Percentiles rank a stretch among this genome's conserved stretches.
Evolutionary conservation across 1,140 invertebrate genomes (phyloP).

Genomic region (Colletes gigas): DNA sequence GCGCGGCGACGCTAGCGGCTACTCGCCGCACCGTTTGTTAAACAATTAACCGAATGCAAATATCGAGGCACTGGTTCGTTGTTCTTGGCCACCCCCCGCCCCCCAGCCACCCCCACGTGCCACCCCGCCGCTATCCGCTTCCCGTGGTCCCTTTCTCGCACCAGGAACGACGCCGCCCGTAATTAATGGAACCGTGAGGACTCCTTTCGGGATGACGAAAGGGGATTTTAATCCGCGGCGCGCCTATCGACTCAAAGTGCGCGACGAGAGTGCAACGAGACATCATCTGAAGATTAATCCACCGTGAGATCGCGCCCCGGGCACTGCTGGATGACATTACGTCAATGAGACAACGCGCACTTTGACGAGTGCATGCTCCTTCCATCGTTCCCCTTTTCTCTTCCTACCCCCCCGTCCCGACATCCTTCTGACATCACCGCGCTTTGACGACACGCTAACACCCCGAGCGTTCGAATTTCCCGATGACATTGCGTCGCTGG

Average conservation of each 20-base stretch:
- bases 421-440: not conserved
- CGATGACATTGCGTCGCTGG: too few relatives aligned
- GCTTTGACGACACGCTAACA: not conserved
- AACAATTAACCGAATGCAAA: conserved; percentile 41
- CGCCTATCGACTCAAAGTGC: conserved; percentile 12
- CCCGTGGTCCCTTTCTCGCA: not conserved
- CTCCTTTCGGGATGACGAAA: not conserved
- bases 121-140: not conserved
- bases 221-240: conserved; percentile 15
- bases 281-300: conserved; percentile 34
- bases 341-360: not conserved
- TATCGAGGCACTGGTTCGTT: not conserved
- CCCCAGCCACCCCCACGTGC: not conserved
- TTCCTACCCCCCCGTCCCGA: not conserved
- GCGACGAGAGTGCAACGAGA: not conserved
- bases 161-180: not conserved
- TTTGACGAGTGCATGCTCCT: not conserved
- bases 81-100: not conserved
- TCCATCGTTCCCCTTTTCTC: not conserved
- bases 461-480: too few relatives aligned
- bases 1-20: not conserved
- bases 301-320: conserved; percentile 6
- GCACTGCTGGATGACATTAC: not conserved
- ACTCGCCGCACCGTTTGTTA: conserved; percentile 9
- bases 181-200: not conserved